Evolutionary conservation across 2,888 invertebrate genomes (phyloP).

Genomic region (Eulithis testata): DNA sequence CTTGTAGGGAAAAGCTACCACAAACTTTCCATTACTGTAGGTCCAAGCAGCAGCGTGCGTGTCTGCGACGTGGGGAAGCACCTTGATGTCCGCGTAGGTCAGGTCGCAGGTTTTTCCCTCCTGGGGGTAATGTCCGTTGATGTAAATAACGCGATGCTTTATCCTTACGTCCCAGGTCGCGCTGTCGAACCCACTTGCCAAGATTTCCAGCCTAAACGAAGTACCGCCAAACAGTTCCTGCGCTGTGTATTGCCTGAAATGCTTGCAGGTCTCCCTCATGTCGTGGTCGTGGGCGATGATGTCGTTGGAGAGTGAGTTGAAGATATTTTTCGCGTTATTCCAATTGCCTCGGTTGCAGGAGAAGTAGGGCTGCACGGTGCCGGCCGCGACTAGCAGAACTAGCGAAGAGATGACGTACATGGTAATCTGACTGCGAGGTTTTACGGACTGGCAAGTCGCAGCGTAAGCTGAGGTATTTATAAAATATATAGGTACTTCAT

Average conservation of each 20-base stretch:
- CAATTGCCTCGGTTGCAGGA: slow-evolving; percentile 23
- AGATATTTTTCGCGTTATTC: slow-evolving; percentile 26
- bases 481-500: not conserved
- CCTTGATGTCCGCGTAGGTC: slow-evolving; percentile 32
- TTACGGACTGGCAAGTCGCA: slow-evolving; percentile 8
- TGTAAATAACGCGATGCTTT: slow-evolving; percentile 33
- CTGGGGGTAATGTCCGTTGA: slow-evolving; percentile 24
- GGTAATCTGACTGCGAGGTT: not conserved
- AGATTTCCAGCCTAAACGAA: slow-evolving; percentile 22
- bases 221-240: slow-evolving; percentile 26
- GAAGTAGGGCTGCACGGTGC: slow-evolving; percentile 20
- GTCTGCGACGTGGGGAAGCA: slow-evolving; percentile 33
- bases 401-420: slow-evolving; percentile 21
- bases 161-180: slow-evolving; percentile 27
- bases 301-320: slow-evolving; percentile 33
- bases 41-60: slow-evolving; percentile 28
- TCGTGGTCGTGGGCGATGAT: slow-evolving; percentile 34
- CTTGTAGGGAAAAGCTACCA: slow-evolving; percentile 29
- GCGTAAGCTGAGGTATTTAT: slow-evolving; percentile 3
- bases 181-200: slow-evolving; percentile 5
- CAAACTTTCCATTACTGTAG: slow-evolving; percentile 15
- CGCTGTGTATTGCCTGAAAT: slow-evolving; percentile 29
- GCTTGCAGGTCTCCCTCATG: slow-evolving; percentile 35
- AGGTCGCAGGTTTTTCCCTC: slow-evolving; percentile 29
- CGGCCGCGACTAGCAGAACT: slow-evolving; percentile 18